Conservation (phyloP, 2,797 vertebrate genomes). For the Remorina albescens region DNA sequence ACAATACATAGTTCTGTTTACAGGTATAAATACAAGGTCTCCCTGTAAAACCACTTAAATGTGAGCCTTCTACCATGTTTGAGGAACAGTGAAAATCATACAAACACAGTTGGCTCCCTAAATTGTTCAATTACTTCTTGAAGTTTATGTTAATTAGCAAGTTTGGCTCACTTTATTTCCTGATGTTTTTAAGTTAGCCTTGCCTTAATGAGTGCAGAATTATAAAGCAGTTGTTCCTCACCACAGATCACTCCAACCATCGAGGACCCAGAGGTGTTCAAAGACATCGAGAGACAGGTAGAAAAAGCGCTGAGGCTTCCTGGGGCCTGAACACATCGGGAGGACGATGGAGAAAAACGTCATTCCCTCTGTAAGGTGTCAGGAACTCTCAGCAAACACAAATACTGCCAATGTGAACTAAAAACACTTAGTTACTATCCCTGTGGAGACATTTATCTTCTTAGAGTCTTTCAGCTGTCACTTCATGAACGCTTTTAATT, state of each 20-base stretch:
- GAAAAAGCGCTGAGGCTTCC: slow-evolving; percentile 61
- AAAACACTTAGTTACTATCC: neutral
- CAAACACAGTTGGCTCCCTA: neutral
- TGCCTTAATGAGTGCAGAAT: neutral
- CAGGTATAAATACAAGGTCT: neutral
- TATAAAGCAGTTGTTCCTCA: neutral
- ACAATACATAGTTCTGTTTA: neutral
- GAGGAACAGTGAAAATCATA: neutral
- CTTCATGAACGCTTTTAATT: neutral
- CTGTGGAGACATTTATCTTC: neutral
- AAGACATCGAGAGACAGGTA: slow-evolving; percentile 87
- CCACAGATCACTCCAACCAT: slow-evolving; percentile 92
- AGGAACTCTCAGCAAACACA: neutral
- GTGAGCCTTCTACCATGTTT: neutral
- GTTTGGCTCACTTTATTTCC: neutral
- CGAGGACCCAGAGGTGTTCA: slow-evolving; percentile 92
- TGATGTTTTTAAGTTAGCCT: neutral
- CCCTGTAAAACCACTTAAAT: neutral
- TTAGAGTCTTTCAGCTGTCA: neutral
- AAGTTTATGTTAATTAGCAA: neutral
- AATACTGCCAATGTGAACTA: neutral
- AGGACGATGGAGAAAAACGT: neutral
- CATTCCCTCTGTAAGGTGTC: neutral
- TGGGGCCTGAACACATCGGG: slow-evolving; percentile 44
- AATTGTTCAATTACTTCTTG: neutral